Percentiles rank a stretch among this genome's conserved stretches.
Conservation (phyloP, 2,888 invertebrate genomes). For the Acronicta alni region DNA sequence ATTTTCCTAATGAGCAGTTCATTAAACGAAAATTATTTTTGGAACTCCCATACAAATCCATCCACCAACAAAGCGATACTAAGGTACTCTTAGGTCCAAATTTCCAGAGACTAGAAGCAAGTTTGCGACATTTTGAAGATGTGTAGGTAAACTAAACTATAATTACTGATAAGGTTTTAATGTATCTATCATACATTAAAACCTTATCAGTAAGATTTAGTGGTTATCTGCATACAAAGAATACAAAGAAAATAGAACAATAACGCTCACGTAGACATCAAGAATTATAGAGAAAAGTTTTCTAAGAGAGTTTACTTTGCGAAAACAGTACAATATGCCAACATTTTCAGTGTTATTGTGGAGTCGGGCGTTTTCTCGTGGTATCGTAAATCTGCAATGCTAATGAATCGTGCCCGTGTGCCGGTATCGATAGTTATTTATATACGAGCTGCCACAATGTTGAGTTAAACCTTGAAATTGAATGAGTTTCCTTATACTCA, state of each 20-base stretch:
- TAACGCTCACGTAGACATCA: not conserved
- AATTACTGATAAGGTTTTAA: too few relatives aligned
- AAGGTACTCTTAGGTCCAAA: too few relatives aligned
- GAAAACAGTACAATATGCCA: conserved; percentile 17
- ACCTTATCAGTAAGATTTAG: not conserved
- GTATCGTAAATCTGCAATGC: conserved; percentile 66
- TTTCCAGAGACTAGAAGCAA: not conserved
- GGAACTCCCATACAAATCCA: too few relatives aligned
- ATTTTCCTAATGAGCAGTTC: too few relatives aligned
- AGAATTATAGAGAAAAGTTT: not conserved
- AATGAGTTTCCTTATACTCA: conserved; percentile 46
- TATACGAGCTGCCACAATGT: conserved; percentile 43
- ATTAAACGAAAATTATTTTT: too few relatives aligned
- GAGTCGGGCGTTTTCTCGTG: conserved; percentile 58
- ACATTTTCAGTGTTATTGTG: conserved; percentile 51
- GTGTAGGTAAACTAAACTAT: not conserved
- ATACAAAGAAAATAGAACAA: not conserved
- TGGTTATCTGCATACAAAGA: conserved; percentile 1
- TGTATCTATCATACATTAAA: not conserved
- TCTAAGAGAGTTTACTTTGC: not conserved
- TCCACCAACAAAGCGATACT: too few relatives aligned
- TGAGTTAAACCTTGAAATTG: conserved; percentile 53
- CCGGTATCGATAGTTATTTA: conserved; percentile 62
- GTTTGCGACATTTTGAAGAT: not conserved
- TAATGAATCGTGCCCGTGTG: conserved; percentile 63